Conservation (phyloP, 2,113 vertebrate species). For the Jaculus jaculus region DNA sequence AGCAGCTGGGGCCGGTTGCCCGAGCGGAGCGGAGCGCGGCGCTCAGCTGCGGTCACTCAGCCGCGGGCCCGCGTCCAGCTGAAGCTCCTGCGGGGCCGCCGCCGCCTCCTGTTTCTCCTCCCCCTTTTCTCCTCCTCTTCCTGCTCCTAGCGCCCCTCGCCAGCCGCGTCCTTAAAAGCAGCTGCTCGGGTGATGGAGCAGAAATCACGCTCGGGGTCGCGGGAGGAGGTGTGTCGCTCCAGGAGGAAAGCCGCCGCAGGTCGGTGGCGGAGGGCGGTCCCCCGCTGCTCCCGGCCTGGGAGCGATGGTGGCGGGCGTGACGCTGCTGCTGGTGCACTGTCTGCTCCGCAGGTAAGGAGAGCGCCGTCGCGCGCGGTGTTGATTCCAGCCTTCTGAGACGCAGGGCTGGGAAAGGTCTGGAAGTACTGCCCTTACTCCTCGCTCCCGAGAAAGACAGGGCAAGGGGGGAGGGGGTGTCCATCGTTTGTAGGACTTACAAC, state of each 20-base stretch:
- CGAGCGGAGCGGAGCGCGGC: no score
- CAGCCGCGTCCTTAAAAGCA: neutral
- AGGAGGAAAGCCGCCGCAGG: neutral
- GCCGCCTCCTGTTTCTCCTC: neutral
- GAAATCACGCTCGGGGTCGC: neutral
- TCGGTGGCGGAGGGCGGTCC: neutral
- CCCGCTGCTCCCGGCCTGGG: neutral
- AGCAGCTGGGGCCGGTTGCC: neutral
- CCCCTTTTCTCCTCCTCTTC: no score
- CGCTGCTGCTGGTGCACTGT: constrained; percentile 83
- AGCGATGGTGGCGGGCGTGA: constrained; percentile 82
- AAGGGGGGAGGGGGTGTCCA: neutral
- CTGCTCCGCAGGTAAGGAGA: constrained; percentile 84
- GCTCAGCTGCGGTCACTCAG: neutral
- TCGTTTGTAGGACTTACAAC: neutral
- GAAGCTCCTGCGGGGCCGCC: neutral
- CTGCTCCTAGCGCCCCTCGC: neutral
- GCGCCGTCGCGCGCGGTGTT: neutral
- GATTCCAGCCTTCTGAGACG: neutral
- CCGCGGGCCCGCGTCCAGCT: neutral
- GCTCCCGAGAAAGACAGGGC: neutral
- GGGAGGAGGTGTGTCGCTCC: neutral
- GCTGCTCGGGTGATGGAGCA: constrained; percentile 27
- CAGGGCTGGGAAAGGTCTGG: neutral
- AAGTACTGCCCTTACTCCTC: neutral